phyloP scores from a whole-genome alignment of 2,797 vertebrate species.

The Enteromius viviparus region DNA sequence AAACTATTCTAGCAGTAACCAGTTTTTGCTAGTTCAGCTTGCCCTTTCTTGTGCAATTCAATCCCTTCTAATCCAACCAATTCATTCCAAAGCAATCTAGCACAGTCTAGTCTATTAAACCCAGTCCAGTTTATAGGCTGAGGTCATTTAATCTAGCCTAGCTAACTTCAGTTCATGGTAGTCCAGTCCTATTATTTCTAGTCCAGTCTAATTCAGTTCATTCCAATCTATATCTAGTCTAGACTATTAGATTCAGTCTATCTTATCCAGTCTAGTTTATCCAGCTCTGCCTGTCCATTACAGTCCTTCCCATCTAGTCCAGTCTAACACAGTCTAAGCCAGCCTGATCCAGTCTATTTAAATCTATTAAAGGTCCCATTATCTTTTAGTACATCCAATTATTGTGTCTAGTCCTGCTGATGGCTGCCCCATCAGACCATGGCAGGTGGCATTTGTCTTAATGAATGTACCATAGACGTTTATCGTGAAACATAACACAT shows the following conservation, averaged over 20 bases:
- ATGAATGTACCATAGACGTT: not conserved
- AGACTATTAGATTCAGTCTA: too few relatives aligned
- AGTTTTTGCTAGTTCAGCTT: not conserved
- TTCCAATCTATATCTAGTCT: too few relatives aligned
- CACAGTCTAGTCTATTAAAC: not conserved
- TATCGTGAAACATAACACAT: slow-evolving; percentile 12
- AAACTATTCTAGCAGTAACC: too few relatives aligned
- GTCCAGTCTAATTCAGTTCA: not conserved
- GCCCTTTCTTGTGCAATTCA: not conserved
- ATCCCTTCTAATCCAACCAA: not conserved
- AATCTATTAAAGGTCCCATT: not conserved
- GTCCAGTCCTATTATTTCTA: not conserved
- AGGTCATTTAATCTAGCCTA: not conserved
- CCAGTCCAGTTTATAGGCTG: not conserved
- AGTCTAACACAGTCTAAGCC: not conserved
- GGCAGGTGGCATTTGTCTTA: not conserved
- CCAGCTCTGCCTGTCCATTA: too few relatives aligned
- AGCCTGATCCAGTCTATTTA: not conserved
- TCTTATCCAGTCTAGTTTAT: too few relatives aligned
- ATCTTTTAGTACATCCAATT: not conserved
- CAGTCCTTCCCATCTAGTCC: not conserved
- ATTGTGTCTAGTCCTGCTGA: not conserved
- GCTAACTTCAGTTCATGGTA: not conserved
- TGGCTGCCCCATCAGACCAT: not conserved
- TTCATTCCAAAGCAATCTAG: not conserved